Evolutionary conservation across 2,797 vertebrate species (phyloP).

Genomic region (Picus viridis): DNA sequence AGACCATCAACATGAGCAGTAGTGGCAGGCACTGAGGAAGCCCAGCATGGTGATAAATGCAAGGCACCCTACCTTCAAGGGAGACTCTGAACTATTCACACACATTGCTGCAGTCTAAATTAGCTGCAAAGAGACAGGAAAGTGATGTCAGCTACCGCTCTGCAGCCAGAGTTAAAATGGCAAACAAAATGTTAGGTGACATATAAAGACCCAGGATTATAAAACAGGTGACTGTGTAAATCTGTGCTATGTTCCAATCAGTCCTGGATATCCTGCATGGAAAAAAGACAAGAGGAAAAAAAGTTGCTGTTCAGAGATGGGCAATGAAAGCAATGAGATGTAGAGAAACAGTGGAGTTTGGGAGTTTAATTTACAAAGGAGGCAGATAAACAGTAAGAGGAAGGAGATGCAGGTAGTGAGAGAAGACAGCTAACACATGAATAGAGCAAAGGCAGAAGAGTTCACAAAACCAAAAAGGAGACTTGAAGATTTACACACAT

Average conservation of each 20-base stretch:
- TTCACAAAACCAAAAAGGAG: neutral
- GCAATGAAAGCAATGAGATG: neutral
- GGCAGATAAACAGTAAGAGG: neutral
- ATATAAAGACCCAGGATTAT: neutral
- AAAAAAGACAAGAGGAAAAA: neutral
- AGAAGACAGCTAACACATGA: fast-evolving
- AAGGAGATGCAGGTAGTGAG: neutral
- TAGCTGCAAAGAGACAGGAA: constrained; percentile 23
- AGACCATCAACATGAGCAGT: neutral
- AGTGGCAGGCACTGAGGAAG: neutral
- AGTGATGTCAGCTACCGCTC: constrained; percentile 22
- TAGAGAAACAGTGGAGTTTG: neutral
- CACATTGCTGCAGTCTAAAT: constrained; percentile 10
- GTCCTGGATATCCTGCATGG: neutral
- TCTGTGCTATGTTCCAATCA: neutral
- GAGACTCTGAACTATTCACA: constrained; percentile 31
- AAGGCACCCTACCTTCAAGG: neutral
- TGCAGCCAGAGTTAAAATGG: neutral
- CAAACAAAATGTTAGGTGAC: constrained; percentile 19
- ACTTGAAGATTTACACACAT: neutral
- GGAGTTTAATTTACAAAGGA: constrained; percentile 2
- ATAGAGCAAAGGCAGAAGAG: fast-evolving
- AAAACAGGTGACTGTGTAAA: neutral
- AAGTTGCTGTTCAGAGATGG: neutral
- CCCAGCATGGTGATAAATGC: neutral